Evolutionary conservation across 2,888 invertebrate genomes (phyloP).

Genomic region (Camptogramma bilineatum): DNA sequence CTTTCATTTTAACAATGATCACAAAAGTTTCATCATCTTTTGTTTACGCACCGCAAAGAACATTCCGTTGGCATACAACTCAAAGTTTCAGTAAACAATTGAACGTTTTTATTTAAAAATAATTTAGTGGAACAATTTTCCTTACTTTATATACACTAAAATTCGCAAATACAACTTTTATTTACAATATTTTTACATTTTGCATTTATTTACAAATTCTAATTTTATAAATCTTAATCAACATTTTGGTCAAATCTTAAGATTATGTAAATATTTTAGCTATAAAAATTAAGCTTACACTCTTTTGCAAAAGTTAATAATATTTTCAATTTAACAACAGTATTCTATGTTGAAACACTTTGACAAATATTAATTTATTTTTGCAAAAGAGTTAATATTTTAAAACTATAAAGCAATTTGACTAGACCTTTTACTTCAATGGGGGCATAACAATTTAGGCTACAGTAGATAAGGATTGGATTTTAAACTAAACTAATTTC

Average conservation of each 20-base stretch:
- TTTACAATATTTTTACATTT: conserved; percentile 72
- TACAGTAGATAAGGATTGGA: conserved; percentile 50
- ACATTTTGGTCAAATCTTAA: conserved; percentile 84
- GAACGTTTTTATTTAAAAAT: conserved; percentile 74
- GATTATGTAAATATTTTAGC: conserved; percentile 63
- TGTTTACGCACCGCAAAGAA: conserved; percentile 81
- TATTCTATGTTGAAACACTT: conserved; percentile 3
- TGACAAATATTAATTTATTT: conserved; percentile 20
- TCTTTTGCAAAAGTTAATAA: conserved; percentile 47
- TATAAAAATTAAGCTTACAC: conserved; percentile 57
- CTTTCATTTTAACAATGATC: conserved; percentile 84
- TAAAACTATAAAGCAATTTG: conserved; percentile 56
- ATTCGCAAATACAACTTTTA: conserved; percentile 79
- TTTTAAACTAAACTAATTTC: conserved; percentile 25
- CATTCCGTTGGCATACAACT: conserved; percentile 76
- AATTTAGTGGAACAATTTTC: conserved; percentile 71
- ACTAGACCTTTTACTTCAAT: conserved; percentile 55
- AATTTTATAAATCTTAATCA: conserved; percentile 71
- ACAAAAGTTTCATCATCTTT: conserved; percentile 75
- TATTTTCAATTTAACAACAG: conserved; percentile 3
- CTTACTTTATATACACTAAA: conserved; percentile 76
- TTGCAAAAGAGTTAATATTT: conserved; percentile 31
- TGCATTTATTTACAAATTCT: conserved; percentile 62
- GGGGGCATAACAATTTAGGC: conserved; percentile 59
- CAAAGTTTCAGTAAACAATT: conserved; percentile 66